Conservation (phyloP, 2,797 vertebrate genomes). For the Tokudaia muenninki region DNA sequence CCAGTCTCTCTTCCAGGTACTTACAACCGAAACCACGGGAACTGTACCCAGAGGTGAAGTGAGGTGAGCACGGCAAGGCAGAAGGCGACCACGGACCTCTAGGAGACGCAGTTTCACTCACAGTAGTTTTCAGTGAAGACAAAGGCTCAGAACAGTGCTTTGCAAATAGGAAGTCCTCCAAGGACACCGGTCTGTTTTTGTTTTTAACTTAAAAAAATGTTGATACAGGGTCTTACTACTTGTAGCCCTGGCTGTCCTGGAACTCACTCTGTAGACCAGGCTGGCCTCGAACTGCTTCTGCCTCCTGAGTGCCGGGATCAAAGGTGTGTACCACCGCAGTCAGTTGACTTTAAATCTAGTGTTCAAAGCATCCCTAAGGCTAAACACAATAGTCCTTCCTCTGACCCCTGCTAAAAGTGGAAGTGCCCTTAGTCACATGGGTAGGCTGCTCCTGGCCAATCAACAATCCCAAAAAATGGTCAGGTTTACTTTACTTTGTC, state of each 20-base stretch:
- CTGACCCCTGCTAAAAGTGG: neutral
- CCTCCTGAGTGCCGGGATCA: neutral
- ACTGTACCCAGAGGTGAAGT: neutral
- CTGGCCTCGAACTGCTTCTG: neutral
- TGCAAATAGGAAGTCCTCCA: neutral
- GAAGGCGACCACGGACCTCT: neutral
- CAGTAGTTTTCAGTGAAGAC: neutral
- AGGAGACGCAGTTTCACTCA: neutral
- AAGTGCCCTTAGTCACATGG: neutral
- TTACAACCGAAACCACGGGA: neutral
- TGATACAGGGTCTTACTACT: neutral
- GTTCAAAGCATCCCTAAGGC: neutral
- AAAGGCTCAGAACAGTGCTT: neutral
- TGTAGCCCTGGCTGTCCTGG: neutral
- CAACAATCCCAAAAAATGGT: slow-evolving; percentile 21
- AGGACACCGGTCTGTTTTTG: neutral
- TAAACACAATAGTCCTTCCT: neutral
- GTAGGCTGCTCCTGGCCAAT: neutral
- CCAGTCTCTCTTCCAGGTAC: neutral
- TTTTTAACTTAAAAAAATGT: neutral
- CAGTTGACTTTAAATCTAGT: neutral
- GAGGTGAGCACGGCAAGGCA: neutral
- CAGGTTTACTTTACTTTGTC: slow-evolving; percentile 20
- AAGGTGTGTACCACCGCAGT: neutral
- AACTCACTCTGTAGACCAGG: neutral